Evolutionary conservation across 2,888 invertebrate species (phyloP), one percentile per base, ranked within the genome.

Genomic region (Chrysodeixis includens): DNA sequence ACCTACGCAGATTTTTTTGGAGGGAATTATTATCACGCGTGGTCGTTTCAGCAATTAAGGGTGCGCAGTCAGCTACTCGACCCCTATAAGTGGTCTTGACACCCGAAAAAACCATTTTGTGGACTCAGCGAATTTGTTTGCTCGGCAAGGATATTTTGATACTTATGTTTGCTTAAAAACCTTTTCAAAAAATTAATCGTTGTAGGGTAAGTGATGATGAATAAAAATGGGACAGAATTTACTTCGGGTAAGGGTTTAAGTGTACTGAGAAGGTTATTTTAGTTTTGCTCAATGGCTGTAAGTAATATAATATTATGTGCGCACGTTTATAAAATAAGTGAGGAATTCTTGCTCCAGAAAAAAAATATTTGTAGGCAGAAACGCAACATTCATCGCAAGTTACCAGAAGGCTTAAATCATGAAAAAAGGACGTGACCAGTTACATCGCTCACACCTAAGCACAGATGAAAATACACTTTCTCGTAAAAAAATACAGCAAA

Each of bases 41-140:
- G 72, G 68, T 70, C 78, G 68, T 74, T 69, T 70, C 59, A 65
- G 67, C 64, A 81, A 78, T 79, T 79, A 79, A 78, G 81, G 69
- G 62, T 64, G 69, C 81, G 63, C 20, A 62, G 81, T 78, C 79
- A 79, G 79, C 79, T 69, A 26, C 79, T 79, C 69, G 79, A 78
- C 79, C 76, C 79, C 68, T 75, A 66, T 60, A 66, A 79, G 76
- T 66, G 71, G 74, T 69, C 79, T 75, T 75, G 70, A 78, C 68
- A 72, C 65, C 62, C 66, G 58, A 70, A 71, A 71, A 76, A 79
- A 78, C 72, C 59, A 69, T 67, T 77, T 63, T 71, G 68, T 56
- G 55, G 46, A 60, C 30, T 78, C 69, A 69, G 68, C 72, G 49
- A 60, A 62, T 62, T 44, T 66, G 53, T 54, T 20, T 53, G 49